Conservation (phyloP, 2,113 vertebrate species). For the Clarias magur region DNA sequence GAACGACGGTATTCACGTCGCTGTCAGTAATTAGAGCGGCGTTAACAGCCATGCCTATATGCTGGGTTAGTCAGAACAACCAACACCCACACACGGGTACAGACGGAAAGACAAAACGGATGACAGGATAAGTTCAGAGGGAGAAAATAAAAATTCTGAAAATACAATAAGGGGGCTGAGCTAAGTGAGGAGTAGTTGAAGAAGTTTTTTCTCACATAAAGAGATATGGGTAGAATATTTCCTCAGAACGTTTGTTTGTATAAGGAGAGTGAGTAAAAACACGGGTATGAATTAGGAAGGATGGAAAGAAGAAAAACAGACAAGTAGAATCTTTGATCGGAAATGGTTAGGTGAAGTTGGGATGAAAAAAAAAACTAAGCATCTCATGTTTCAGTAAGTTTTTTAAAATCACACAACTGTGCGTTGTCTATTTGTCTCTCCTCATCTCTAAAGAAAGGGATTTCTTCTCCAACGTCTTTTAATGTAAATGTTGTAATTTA, state of each 20-base stretch:
- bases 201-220: background rate
- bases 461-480: background rate
- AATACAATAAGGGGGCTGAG: background rate
- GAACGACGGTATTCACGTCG: slow-evolving; percentile 25
- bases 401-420: no score
- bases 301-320: background rate
- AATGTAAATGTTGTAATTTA: background rate
- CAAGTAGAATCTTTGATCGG: background rate
- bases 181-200: background rate
- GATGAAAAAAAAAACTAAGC: background rate
- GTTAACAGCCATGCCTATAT: slow-evolving; percentile 24
- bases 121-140: background rate
- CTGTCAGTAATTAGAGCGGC: slow-evolving; percentile 44
- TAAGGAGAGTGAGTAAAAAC: background rate
- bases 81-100: slow-evolving; percentile 11
- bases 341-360: background rate
- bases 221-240: background rate
- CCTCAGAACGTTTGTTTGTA: background rate
- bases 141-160: background rate
- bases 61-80: slow-evolving; percentile 31
- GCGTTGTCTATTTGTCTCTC: background rate
- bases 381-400: background rate
- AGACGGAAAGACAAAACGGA: slow-evolving; percentile 22
- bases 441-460: background rate
- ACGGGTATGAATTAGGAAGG: background rate